Base-by-base conservation (phyloP, 2,797 vertebrate species). In the Cetoscarus ocellatus region DNA sequence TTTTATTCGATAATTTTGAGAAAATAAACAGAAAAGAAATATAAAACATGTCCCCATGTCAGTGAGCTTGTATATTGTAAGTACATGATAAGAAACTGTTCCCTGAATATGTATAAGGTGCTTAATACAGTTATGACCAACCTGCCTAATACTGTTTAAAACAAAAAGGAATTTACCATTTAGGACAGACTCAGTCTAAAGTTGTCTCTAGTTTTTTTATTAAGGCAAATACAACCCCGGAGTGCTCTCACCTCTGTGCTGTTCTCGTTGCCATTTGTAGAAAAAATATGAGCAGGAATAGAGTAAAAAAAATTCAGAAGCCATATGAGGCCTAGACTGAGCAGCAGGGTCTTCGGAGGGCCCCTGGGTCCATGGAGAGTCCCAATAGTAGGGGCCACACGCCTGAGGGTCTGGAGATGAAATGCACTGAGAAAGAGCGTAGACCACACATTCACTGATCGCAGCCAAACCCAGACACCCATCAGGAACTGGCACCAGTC, bases 391-490 rank as follows among this genome's bases (percentile, higher is more conserved):
- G 93, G 93, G 40, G 88, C 45, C 60, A 94, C 78, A 0, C 94
- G 92, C 17, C 90, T 91, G 53, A 96, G 68, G 3, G 93, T 95
- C 66, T 94, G 91, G 40, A 94, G 89, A 78, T 96, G 95, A 62
- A 95, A 96, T 0, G 85, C 91, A 1, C 95, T 96, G 70, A 96
- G 93, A 67, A 91, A 94, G 44, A 96, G 88, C 0, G 94, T 96
- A 0, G 94, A 95, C 95, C 95, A 96, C 42, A 94, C 94, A 2
- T 94, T 96, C 42, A 93, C 94, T 0, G 94, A 92, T 35, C 95
- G 94, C 51, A 96, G 70, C 93, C 95, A 94, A 78, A 96, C 94
- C 94, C 95, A 96, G 38, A 94, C 11, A 3, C 92, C 94, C 95
- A 96, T 96, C 72, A 96, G 88, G 13, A 95, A 18, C 57, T 86